phyloP scores from a whole-genome alignment of 2,888 invertebrate species.

The Rotaria sp. region DNA sequence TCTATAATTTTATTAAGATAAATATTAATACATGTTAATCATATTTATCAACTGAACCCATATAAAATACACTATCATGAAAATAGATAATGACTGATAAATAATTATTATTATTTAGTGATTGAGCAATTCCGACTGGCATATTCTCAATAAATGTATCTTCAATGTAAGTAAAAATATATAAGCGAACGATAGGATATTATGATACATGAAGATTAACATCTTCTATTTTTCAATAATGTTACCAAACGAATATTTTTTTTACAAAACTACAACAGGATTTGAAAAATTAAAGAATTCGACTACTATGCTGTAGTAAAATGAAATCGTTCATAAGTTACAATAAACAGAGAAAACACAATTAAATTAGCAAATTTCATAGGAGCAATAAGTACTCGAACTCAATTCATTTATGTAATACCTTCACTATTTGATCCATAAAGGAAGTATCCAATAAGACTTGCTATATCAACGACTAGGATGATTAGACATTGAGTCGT shows the following conservation, averaged over 20 bases:
- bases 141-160: background rate
- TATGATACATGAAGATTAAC: background rate
- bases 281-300: background rate
- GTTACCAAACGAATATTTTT: background rate
- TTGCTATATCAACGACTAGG: background rate
- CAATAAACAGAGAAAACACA: background rate
- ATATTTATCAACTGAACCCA: background rate
- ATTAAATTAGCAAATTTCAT: background rate
- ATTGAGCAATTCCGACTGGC: background rate
- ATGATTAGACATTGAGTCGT: background rate
- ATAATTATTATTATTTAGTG: background rate
- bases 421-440: background rate
- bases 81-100: slow-evolving; percentile 22
- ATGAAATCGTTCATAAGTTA: background rate
- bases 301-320: background rate
- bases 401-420: too few relatives aligned
- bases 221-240: background rate
- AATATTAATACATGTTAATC: background rate
- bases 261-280: background rate
- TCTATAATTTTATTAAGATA: background rate
- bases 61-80: slow-evolving; percentile 32
- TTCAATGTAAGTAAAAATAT: background rate
- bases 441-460: background rate
- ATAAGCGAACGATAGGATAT: background rate
- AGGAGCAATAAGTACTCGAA: background rate